phyloP scores from a whole-genome alignment of 2,113 vertebrate species.

The Pionites leucogaster region DNA sequence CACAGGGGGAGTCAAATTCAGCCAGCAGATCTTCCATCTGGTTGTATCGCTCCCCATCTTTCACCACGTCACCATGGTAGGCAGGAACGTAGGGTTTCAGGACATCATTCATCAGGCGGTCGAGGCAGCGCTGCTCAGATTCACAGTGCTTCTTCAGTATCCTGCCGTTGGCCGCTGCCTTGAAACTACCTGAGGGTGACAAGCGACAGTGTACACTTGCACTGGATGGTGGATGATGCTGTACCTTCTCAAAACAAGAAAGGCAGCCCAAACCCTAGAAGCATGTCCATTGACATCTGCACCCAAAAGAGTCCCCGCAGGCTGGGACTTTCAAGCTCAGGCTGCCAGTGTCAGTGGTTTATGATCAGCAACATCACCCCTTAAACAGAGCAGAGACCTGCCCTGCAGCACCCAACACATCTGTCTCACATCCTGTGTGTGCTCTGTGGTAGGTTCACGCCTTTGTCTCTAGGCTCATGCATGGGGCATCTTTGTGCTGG shows the following conservation, averaged over 20 bases:
- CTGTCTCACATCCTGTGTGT: background rate
- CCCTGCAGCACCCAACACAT: background rate
- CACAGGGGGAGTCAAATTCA: slow-evolving; percentile 92
- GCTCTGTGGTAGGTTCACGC: accelerated
- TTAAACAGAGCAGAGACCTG: background rate
- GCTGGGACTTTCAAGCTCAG: background rate
- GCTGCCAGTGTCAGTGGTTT: background rate
- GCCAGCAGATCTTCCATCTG: slow-evolving; percentile 99
- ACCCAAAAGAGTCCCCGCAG: background rate
- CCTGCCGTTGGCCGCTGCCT: slow-evolving; percentile 91
- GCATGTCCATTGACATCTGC: background rate
- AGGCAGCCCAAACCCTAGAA: background rate
- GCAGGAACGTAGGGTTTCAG: slow-evolving; percentile 90
- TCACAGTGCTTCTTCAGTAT: slow-evolving; percentile 99
- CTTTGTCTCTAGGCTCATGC: background rate
- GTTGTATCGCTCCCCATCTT: slow-evolving; percentile 96
- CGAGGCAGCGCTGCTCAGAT: slow-evolving; percentile 94
- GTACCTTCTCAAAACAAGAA: background rate
- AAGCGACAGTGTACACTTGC: background rate
- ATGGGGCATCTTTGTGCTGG: background rate
- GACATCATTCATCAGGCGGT: slow-evolving; percentile 90
- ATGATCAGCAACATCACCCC: background rate
- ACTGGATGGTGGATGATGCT: background rate
- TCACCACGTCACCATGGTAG: slow-evolving; percentile 94
- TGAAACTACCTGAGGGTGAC: slow-evolving; percentile 89